Evolutionary conservation across 2,888 invertebrate genomes (phyloP).

Genomic region (Erynnis tages): DNA sequence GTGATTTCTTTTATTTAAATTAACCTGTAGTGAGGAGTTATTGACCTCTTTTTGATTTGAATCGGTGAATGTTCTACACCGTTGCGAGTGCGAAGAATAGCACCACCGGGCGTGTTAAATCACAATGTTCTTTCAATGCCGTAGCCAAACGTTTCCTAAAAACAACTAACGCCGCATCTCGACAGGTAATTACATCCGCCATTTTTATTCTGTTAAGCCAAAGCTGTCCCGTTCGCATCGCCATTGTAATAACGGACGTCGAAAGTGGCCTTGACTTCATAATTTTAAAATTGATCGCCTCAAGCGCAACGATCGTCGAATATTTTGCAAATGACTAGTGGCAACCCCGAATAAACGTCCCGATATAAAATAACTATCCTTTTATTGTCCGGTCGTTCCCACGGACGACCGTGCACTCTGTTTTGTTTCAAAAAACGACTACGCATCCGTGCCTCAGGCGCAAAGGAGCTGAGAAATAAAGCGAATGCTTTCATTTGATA

Average conservation of each 20-base stretch:
- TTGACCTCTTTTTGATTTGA: constrained; percentile 11
- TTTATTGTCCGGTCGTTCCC: constrained; percentile 67
- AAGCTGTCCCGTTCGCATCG: constrained; percentile 52
- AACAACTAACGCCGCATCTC: constrained; percentile 31
- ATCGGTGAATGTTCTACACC: constrained; percentile 2
- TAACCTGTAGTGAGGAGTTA: constrained; percentile 1
- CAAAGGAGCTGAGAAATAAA: constrained; percentile 54
- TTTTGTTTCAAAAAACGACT: constrained; percentile 41
- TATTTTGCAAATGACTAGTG: constrained; percentile 54
- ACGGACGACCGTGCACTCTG: constrained; percentile 64
- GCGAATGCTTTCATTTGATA: constrained; percentile 65
- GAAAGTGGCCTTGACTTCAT: constrained; percentile 39
- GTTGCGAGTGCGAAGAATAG: constrained; percentile 3
- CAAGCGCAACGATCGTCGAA: constrained; percentile 45
- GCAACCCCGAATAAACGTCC: constrained; percentile 54
- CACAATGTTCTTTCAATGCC: constrained; percentile 38
- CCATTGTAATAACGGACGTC: constrained; percentile 50
- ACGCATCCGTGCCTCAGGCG: constrained; percentile 70
- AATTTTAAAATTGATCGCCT: constrained; percentile 30
- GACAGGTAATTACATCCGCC: constrained; percentile 58
- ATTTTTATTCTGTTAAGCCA: constrained; percentile 44
- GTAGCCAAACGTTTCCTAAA: constrained; percentile 24
- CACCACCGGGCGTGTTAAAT: constrained; percentile 29
- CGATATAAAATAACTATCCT: constrained; percentile 46
- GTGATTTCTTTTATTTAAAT: not conserved